Conservation (phyloP, 2,113 vertebrate species). For the Cyprinus carpio region DNA sequence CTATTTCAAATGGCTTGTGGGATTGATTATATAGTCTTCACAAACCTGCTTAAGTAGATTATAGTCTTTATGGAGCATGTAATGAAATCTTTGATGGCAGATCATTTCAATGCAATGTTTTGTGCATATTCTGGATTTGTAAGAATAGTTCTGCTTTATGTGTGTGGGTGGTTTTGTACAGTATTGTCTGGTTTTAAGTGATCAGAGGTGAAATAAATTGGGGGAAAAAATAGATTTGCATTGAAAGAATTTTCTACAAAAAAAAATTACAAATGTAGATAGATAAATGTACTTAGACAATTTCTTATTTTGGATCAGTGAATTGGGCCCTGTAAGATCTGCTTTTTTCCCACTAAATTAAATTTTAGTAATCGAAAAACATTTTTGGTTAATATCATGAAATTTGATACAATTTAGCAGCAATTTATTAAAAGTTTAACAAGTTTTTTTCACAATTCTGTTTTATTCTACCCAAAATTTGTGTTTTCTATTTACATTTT, state of each 20-base stretch:
- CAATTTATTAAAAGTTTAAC: too few species aligned
- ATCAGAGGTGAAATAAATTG: background rate
- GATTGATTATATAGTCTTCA: slow-evolving; percentile 49
- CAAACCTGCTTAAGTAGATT: slow-evolving; percentile 47
- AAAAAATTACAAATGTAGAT: background rate
- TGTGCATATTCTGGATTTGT: slow-evolving; percentile 29
- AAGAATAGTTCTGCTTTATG: slow-evolving; percentile 24
- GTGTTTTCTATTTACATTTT: too few species aligned
- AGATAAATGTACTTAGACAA: background rate
- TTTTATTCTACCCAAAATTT: too few species aligned
- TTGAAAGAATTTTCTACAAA: background rate
- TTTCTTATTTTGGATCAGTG: background rate
- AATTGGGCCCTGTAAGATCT: background rate
- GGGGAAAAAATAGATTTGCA: background rate
- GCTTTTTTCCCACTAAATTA: too few species aligned
- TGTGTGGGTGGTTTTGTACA: background rate
- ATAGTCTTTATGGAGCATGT: slow-evolving; percentile 53
- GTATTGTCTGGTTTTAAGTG: background rate
- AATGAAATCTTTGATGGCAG: slow-evolving; percentile 54
- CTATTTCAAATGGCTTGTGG: slow-evolving; percentile 36
- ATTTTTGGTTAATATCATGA: too few species aligned
- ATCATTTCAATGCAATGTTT: slow-evolving; percentile 46
- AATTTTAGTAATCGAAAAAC: too few species aligned
- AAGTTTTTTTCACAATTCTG: too few species aligned
- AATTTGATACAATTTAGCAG: too few species aligned